These are phyloP conservation scores for Eristalis tenax DNA, from an alignment of 2,888 invertebrate species.

Conservation along the genomic window DNA sequence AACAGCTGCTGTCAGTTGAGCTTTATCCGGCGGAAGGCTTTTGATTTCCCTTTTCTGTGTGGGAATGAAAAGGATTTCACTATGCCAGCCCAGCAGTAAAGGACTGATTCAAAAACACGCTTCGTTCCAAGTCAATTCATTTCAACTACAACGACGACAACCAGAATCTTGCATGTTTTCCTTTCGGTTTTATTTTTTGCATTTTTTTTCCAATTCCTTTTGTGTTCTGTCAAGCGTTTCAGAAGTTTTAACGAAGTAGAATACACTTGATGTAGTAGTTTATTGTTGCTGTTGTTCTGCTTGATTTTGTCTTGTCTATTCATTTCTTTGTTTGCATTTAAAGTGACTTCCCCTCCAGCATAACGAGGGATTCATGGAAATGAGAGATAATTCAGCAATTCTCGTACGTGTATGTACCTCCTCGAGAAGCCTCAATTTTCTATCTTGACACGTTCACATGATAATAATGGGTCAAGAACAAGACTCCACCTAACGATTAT, in stretches of 20 bases:
- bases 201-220: neutral
- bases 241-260: neutral
- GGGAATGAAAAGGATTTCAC: slow-evolving; percentile 22
- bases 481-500: slow-evolving; percentile 63
- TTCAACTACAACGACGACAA: neutral
- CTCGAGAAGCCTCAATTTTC: slow-evolving; percentile 16
- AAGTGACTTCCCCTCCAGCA: neutral
- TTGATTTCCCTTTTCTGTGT: slow-evolving; percentile 46
- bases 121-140: slow-evolving; percentile 13
- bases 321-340: neutral
- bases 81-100: neutral
- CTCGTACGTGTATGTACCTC: neutral
- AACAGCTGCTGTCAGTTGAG: slow-evolving; percentile 41
- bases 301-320: neutral
- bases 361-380: neutral
- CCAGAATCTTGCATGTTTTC: neutral
- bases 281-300: slow-evolving; percentile 6
- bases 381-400: neutral
- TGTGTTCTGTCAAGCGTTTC: neutral
- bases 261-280: neutral
- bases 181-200: neutral
- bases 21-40: slow-evolving; percentile 44
- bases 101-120: slow-evolving; percentile 1
- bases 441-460: slow-evolving; percentile 57
- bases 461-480: slow-evolving; percentile 71